Percentiles rank a stretch among this genome's conserved stretches.
Evolutionary conservation across 2,113 vertebrate genomes (phyloP).

Genomic region (Aviceda subcristata): DNA sequence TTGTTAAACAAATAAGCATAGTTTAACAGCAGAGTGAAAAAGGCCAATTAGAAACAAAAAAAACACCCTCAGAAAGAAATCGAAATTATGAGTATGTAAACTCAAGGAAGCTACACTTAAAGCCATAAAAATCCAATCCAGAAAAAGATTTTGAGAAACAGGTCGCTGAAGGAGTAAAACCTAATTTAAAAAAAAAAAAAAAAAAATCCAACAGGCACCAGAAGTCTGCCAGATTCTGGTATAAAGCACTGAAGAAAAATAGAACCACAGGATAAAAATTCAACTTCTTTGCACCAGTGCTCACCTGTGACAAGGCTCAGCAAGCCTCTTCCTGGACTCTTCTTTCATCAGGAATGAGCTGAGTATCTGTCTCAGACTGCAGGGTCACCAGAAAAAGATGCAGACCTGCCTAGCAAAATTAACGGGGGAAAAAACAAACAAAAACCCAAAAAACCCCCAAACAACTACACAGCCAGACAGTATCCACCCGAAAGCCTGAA

Average conservation of each 20-base stretch:
- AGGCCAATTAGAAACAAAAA: background rate
- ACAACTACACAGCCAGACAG: background rate
- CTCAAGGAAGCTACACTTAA: background rate
- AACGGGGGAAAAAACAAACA: background rate
- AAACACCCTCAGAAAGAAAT: background rate
- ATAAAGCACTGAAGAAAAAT: background rate
- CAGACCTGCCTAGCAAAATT: background rate
- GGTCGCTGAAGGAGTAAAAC: background rate
- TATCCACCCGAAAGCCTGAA: background rate
- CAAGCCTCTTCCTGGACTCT: background rate
- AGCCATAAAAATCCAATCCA: background rate
- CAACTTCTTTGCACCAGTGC: background rate
- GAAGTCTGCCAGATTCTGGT: background rate
- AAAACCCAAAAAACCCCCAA: background rate
- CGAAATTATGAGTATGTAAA: background rate
- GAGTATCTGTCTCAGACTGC: background rate
- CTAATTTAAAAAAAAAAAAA: background rate
- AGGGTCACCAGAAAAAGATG: background rate
- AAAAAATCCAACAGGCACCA: background rate
- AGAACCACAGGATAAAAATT: background rate
- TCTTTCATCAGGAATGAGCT: background rate
- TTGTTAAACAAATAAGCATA: background rate
- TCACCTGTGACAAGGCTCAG: background rate
- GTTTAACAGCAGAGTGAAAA: background rate
- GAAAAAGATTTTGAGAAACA: background rate